Evolutionary conservation across 2,797 vertebrate species (phyloP), one percentile per base, ranked within the genome.

Genomic region (Epinephelus coioides): DNA sequence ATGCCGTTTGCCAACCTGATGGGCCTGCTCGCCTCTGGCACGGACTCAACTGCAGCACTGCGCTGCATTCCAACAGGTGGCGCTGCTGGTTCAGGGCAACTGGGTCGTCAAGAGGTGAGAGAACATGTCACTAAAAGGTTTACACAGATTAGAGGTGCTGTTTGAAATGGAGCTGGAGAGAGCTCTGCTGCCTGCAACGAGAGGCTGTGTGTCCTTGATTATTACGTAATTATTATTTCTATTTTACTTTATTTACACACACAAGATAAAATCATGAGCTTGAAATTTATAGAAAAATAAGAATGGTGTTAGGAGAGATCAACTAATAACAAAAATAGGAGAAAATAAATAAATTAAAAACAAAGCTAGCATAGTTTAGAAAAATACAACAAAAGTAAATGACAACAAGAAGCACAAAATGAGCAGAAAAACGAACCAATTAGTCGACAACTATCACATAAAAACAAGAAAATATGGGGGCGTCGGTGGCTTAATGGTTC

Each of bases 1-100:
- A 98, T 99, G 94, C 98, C 97, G 0, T 99, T 99, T 82, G 97
- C 98, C 59, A 99, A 99, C 90, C 94, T 99, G 67, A 99, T 99
- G 97, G 97, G 98, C 6, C 95, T 99, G 60, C 95, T 99, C 0
- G 97, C 97, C 56, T 95, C 97, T 0, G 97, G 97, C 17, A 96
- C 95, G 0, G 98, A 99, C 91, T 96, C 97, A 0, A 97, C 97
- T 0, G 86, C 98, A 17, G 98, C 97, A 78, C 92, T 99, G 84
- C 97, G 98, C 69, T 99, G 98, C 88, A 97, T 99, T 99, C 91
- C 98, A 99, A 91, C 98, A 99, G 95, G 98, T 99, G 97, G 97
- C 98, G 14, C 96, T 99, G 94, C 93, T 99, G 79, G 97, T 99
- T 69, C 98, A 99, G 91, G 98, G 98, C 43, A 99, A 98, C 95